Conservation (phyloP, 2,797 vertebrate genomes). For the Eidolon dupreanum region DNA sequence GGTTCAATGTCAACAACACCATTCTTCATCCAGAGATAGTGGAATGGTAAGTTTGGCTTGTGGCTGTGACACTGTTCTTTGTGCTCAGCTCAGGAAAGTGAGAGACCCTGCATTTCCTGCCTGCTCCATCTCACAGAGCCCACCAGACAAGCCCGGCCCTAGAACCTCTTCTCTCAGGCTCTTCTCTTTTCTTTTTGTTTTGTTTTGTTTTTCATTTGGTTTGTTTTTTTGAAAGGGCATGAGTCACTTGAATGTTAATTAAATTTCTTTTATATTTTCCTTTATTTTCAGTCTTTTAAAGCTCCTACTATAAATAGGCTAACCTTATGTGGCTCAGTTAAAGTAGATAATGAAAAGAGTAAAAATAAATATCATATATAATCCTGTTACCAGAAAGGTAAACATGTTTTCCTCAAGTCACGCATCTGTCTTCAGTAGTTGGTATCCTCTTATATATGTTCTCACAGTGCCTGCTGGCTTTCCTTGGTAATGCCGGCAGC, state of each 20-base stretch:
- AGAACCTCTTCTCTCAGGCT: not conserved
- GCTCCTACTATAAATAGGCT: not conserved
- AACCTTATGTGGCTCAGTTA: not conserved
- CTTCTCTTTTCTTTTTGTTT: not conserved
- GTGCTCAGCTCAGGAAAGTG: not conserved
- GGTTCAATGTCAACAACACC: slow-evolving; percentile 94
- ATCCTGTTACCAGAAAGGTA: not conserved
- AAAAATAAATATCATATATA: not conserved
- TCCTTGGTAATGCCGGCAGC: not conserved
- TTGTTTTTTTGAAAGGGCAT: not conserved
- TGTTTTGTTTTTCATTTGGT: not conserved
- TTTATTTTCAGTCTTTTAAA: slow-evolving; percentile 10
- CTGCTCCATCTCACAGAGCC: not conserved
- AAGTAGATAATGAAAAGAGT: not conserved
- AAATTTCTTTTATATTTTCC: not conserved
- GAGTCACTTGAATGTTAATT: not conserved
- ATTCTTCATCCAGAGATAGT: slow-evolving; percentile 94
- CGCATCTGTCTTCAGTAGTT: rapidly evolving
- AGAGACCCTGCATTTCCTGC: not conserved
- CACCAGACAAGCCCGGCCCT: not conserved
- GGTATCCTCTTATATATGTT: rapidly evolving
- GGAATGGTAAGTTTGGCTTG: slow-evolving; percentile 91
- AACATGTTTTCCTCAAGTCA: not conserved
- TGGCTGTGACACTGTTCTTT: not conserved
- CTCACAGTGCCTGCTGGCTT: not conserved